phyloP scores from a whole-genome alignment of 1,140 invertebrate species.

The Plutomurus gul region DNA sequence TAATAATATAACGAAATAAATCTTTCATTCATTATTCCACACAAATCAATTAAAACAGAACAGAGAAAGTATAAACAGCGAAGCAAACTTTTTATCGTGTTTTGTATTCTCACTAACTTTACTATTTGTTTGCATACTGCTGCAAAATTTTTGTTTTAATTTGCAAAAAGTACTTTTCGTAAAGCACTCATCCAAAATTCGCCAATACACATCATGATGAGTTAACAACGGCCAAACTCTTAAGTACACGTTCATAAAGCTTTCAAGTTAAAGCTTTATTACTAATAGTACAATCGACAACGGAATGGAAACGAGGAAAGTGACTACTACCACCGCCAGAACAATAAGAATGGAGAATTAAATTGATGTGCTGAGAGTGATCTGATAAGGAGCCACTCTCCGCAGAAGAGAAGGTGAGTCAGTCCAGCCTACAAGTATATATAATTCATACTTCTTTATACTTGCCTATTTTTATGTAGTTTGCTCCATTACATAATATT shows the following conservation, averaged over 20 bases:
- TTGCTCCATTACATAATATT: too few relatives aligned
- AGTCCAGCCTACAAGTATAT: too few relatives aligned
- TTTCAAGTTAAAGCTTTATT: background rate
- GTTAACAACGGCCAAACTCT: too few relatives aligned
- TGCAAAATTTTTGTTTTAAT: too few relatives aligned
- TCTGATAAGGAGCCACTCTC: conserved; percentile 19
- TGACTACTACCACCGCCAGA: background rate
- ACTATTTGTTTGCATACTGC: too few relatives aligned
- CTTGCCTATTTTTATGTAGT: too few relatives aligned
- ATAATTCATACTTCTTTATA: too few relatives aligned
- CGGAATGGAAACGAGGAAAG: conserved; percentile 13
- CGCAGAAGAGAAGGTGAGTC: conserved; percentile 16
- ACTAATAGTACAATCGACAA: background rate
- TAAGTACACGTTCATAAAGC: background rate
- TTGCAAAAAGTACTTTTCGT: too few relatives aligned
- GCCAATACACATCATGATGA: too few relatives aligned
- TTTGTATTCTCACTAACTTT: background rate
- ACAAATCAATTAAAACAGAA: background rate
- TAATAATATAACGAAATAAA: background rate
- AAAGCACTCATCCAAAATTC: too few relatives aligned
- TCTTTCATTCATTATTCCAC: background rate
- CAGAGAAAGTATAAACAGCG: background rate
- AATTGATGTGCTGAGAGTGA: conserved; percentile 22
- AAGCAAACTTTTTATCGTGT: background rate
- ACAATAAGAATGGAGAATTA: background rate